These are phyloP conservation scores for Melopsittacus undulatus DNA, from an alignment of 2,797 vertebrate species.

Conservation along the genomic window DNA sequence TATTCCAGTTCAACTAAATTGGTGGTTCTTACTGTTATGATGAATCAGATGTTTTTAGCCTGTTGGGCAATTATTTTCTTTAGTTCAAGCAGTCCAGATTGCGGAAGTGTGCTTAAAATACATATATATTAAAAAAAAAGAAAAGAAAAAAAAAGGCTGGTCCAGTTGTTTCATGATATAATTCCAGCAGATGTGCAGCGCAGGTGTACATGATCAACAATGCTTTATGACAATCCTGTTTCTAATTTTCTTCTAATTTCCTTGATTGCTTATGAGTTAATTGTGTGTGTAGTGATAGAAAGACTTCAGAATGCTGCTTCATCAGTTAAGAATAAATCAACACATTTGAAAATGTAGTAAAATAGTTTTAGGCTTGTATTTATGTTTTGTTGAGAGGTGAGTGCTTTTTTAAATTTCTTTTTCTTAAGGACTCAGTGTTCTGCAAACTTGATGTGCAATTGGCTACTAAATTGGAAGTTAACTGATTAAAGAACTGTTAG, in stretches of 20 bases:
- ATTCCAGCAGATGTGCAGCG: constrained; percentile 65
- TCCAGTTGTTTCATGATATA: constrained; percentile 3
- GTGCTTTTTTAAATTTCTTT: not conserved
- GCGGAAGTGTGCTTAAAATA: not conserved
- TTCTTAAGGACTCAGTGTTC: constrained; percentile 2
- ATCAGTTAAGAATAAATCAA: constrained; percentile 71
- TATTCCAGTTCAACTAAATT: not conserved
- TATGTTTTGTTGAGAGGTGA: constrained; percentile 9
- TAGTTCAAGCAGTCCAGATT: not conserved
- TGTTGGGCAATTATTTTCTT: not conserved
- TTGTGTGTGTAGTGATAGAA: constrained; percentile 64
- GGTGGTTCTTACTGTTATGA: not conserved
- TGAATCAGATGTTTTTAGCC: no score
- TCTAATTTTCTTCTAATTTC: constrained; percentile 74
- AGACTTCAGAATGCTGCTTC: constrained; percentile 62
- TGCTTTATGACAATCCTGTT: constrained; percentile 51
- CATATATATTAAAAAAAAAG: accelerated
- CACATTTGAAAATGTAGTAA: constrained; percentile 50
- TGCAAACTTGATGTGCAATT: not conserved
- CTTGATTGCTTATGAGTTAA: constrained; percentile 74
- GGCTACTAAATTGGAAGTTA: not conserved
- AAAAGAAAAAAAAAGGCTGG: not conserved
- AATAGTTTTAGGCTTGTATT: constrained; percentile 12
- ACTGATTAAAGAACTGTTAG: constrained; percentile 23
- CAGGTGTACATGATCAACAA: constrained; percentile 72